Base-by-base conservation (phyloP, 1,140 invertebrate species). In the Cydia strobilella region DNA sequence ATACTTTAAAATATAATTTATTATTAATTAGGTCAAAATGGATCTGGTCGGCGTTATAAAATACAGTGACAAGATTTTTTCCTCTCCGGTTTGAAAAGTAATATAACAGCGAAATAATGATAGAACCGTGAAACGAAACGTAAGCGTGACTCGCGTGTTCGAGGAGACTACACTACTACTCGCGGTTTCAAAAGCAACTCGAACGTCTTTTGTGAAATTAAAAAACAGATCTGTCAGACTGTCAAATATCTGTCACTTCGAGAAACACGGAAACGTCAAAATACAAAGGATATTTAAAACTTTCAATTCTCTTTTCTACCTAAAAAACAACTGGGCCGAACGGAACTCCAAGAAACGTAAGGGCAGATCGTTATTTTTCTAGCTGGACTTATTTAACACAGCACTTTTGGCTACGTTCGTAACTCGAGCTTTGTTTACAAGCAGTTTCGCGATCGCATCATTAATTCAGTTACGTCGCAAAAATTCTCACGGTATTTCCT, bases 401-500 rank as follows among this genome's bases (percentile, higher is more conserved):
- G 63, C n/a, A 6, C 7, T 31, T 31, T n/a, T 31, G 3, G 15
- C 25, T 1, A 9, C 13, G 5, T 39, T 7, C 65, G 1, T 69
- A n/a, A 18, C 5, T 9, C 10, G 7, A 35, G 35, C 65, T 20
- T 69, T 69, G 6, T 35, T 27, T 18, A n/a, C 13, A 35, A 35
- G n/a, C 10, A 39, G 31, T 9, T 69, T 69, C 63, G 65, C 65
- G 65, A 15, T 69, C 35, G 31, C 31, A 35, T 69, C 65, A 69
- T 69, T 69, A 69, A 69, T 69, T 39, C 65, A 69, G 31, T 45
- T 25, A 12, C 71, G 71, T 72, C 45, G 71, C 39, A 72, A 48
- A 72, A 12, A 72, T 45, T 45, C 45, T 51, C 45, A 73, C 25
- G 25, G 76, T 69, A 73, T 83, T 86, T 84, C 82, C 83, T 83